Base-by-base conservation (phyloP, 2,113 vertebrate genomes). In the Labeo catla region DNA sequence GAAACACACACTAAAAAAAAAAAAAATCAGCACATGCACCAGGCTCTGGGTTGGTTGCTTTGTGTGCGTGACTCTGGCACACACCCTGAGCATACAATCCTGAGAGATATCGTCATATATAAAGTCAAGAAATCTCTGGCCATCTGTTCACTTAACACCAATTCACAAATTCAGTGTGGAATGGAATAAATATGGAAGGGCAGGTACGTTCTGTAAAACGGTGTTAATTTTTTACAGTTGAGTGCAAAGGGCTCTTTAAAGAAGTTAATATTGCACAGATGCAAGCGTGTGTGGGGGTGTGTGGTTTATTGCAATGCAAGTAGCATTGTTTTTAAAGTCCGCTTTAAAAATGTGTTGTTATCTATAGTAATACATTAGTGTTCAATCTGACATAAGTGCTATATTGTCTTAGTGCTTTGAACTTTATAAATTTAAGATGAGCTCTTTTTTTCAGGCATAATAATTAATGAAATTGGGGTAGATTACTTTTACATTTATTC, bases 51-150 rank as follows among this genome's bases (percentile, higher is more conserved):
- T 78, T 54, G 76, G 8, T 76, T 52, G 23, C 12, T 76, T 34
- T 39, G 39, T 39, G 23, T 57, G 4, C 8, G 34, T 57, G 52
- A 54, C 13, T 54, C 49, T 13, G 23, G 13, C 28, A 54, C 76
- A 77, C 50, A 9, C 76, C 49, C 50, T 78, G 76, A 59, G 52
- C 76, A 59, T 9, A 78, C 76, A 78, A 16, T 78, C 52, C 76
- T 57, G 16, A 59, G 52, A 78, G 34, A 78, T 57, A 13, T 2
- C 9, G n/a, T 77, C 52, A 78, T 19, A 19, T 12, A 59, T 10
- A 72, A 70, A 19, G 5, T 21, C 4, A 43, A 36, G 16, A 21
- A n/a, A 15, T 2, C 2, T 10, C 3, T n/a, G 13, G 1, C 8
- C 1, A 6, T 12, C 54, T 23, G 57, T 63, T 13, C 39, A 61